Base-by-base conservation (phyloP, 2,888 invertebrate species). In the Scelioninae gen. 1 region DNA sequence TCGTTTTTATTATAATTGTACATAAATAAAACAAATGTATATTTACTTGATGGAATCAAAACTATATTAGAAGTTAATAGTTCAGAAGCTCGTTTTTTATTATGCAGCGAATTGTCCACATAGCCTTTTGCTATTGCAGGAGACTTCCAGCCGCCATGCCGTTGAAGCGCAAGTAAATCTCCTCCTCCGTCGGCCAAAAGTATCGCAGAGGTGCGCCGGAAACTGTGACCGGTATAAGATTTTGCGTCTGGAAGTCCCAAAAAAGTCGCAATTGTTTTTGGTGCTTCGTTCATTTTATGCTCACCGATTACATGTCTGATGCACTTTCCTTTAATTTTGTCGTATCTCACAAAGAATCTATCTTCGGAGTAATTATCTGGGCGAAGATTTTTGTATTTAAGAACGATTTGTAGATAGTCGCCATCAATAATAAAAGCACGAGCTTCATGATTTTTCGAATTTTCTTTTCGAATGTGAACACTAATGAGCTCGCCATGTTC, bases 131-230 rank as follows among this genome's bases (percentile, higher is more conserved):
- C 78, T 10, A 71, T 63, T 29, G 23, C 29, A 15, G 58, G 23
- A 16, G 69, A 71, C 29, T 71, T 66, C 71, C 82, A 82, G 11
- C 71, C 77, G 11, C 77, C 77, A 23, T 65, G 58, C 11, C 71
- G 31, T 63, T 77, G 68, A 0, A 76, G 38, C 10, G 43, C 43
- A 6, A 71, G 43, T 6, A 82, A 32, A 34, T 77, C 65, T 56
- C 34, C 77, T 51, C 60, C 79, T n/a, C 53, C 45, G 32, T 83
- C 66, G 10, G 40, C 71, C n/a, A 78, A 10, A 23, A 76, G 38
- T 55, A 82, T 79, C 55, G 76, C 80, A 40, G 82, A 79, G 9
- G 72, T 82, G 15, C 80, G 58, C 29, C 84, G 31, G 5, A 79
- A 71, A n/a, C 45, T 32, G 43, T 82, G 79, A 9, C 76, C 72